phyloP scores from a whole-genome alignment of 2,888 invertebrate genomes.

The Phyllotreta striolata region DNA sequence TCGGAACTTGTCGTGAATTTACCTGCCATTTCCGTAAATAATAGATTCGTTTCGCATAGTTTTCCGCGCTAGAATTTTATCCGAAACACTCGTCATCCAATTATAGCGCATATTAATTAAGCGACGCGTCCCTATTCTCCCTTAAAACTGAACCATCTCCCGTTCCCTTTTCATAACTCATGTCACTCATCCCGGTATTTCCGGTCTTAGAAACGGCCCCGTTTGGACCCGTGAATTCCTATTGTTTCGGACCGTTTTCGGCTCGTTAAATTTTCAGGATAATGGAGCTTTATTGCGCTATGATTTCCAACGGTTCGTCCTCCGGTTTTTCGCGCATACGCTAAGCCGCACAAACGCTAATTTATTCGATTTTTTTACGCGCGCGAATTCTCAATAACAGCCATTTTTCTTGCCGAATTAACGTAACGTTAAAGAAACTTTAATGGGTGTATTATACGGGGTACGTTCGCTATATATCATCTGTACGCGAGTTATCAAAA shows the following conservation, averaged over 20 bases:
- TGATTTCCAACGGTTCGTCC: slow-evolving; percentile 32
- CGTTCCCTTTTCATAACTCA: slow-evolving; percentile 51
- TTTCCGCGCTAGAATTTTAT: too few relatives aligned
- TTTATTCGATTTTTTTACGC: too few relatives aligned
- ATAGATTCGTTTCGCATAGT: too few relatives aligned
- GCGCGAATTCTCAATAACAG: too few relatives aligned
- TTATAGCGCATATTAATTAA: neutral
- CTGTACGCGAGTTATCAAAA: slow-evolving; percentile 30
- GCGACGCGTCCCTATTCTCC: slow-evolving; percentile 5
- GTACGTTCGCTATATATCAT: slow-evolving; percentile 16
- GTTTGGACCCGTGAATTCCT: slow-evolving; percentile 47
- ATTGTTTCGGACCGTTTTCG: slow-evolving; percentile 57
- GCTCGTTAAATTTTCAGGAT: slow-evolving; percentile 55
- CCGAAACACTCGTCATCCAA: too few relatives aligned
- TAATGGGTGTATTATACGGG: slow-evolving; percentile 2
- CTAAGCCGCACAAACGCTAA: too few relatives aligned
- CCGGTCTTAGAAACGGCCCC: slow-evolving; percentile 45
- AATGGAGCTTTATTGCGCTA: slow-evolving; percentile 36
- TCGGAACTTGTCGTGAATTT: too few relatives aligned
- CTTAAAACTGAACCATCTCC: neutral
- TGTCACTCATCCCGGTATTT: slow-evolving; percentile 51
- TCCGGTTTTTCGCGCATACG: slow-evolving; percentile 6
- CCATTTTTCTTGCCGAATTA: too few relatives aligned
- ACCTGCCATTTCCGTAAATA: too few relatives aligned
- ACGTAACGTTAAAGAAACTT: too few relatives aligned